These are phyloP conservation scores for Pollimyrus isidori DNA, from an alignment of 2,113 vertebrate genomes.

Conservation along the genomic window DNA sequence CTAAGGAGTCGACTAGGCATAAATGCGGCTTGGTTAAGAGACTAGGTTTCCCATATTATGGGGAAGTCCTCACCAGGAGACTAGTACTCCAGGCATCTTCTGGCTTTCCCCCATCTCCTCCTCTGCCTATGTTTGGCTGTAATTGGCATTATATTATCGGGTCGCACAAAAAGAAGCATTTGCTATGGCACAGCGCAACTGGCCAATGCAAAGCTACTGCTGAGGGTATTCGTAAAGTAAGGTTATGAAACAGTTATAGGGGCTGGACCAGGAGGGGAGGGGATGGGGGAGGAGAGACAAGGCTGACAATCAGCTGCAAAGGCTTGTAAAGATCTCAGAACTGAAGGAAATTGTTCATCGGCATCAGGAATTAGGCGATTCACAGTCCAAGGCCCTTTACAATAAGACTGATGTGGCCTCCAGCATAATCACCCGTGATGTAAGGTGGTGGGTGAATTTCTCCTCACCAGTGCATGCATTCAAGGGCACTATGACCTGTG, in stretches of 20 bases:
- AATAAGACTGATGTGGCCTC: neutral
- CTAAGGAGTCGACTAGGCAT: neutral
- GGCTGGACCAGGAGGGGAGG: neutral
- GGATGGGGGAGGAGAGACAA: constrained; percentile 21
- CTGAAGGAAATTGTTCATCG: constrained; percentile 21
- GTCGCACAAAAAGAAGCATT: constrained; percentile 37
- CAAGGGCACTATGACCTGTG: neutral
- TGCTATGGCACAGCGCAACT: constrained; percentile 57
- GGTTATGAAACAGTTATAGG: constrained; percentile 32
- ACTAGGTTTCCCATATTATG: neutral
- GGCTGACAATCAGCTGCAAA: constrained; percentile 25
- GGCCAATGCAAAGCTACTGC: constrained; percentile 56
- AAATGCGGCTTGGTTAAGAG: neutral
- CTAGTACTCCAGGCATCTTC: neutral
- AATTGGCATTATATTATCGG: constrained; percentile 54
- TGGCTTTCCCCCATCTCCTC: constrained; percentile 29
- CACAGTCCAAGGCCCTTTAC: neutral
- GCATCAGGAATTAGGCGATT: constrained; percentile 20
- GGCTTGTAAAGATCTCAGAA: constrained; percentile 23
- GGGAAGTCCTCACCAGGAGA: neutral
- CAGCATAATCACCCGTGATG: constrained; percentile 27
- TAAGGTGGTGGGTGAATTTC: neutral
- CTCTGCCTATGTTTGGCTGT: constrained; percentile 43
- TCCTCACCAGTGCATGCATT: neutral
- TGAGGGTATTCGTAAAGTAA: constrained; percentile 51